Conservation (phyloP, 2,888 invertebrate genomes). For the Amiota mariae region DNA sequence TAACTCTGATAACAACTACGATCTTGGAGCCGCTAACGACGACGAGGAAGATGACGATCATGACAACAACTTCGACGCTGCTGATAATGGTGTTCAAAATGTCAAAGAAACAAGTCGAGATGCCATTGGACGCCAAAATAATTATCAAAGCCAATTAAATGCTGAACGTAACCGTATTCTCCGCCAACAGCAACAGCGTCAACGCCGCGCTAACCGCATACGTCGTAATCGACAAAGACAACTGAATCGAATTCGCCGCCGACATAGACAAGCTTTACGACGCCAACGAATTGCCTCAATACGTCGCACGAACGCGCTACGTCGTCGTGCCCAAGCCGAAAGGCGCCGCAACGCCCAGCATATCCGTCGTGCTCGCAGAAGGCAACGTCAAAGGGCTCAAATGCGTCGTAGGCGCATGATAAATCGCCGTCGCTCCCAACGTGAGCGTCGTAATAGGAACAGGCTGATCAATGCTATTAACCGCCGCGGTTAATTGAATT, state of each 20-base stretch:
- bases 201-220: background rate
- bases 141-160: background rate
- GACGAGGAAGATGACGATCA: constrained; percentile 6
- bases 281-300: background rate
- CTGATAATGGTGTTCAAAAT: constrained; percentile 8
- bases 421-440: background rate
- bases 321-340: background rate
- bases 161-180: background rate
- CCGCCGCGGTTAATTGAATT: constrained; percentile 30
- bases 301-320: background rate
- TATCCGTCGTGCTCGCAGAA: background rate
- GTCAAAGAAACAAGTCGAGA: background rate
- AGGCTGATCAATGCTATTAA: constrained; percentile 32
- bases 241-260: background rate
- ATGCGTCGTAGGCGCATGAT: constrained; percentile 6
- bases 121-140: background rate
- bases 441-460: background rate
- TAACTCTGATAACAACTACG: background rate
- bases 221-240: background rate
- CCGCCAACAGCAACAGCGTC: background rate
- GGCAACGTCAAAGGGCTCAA: background rate
- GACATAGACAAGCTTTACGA: background rate
- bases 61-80: background rate
- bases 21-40: background rate
- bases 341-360: constrained; percentile 10